These are phyloP conservation scores for Alligator sinensis DNA, from an alignment of 2,113 vertebrate species.

Conservation along the genomic window DNA sequence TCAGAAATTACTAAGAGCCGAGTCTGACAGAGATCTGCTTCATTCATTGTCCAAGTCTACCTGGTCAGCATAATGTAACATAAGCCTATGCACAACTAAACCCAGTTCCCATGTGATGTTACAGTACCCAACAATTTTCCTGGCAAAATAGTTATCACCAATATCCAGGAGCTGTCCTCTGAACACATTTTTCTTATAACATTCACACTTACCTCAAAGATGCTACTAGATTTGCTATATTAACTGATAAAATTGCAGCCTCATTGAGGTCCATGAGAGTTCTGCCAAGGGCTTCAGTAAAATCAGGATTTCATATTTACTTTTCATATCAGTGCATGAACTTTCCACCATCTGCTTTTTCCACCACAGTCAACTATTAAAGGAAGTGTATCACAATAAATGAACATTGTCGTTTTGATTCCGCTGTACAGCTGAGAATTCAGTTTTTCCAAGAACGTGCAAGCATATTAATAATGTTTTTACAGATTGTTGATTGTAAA, in stretches of 20 bases:
- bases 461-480: neutral
- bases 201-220: neutral
- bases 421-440: neutral
- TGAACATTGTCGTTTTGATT: neutral
- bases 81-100: no score
- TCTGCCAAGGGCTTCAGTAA: slow-evolving; percentile 4
- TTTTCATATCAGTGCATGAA: neutral
- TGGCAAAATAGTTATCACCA: neutral
- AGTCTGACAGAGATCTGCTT: no score
- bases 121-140: neutral
- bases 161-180: neutral
- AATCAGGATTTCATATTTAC: neutral
- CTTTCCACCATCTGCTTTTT: neutral
- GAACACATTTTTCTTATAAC: neutral
- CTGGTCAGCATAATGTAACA: no score
- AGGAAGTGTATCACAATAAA: neutral
- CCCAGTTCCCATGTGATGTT: no score
- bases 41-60: no score
- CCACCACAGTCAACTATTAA: neutral
- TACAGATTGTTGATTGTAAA: neutral
- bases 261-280: neutral
- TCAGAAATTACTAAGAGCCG: no score
- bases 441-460: neutral
- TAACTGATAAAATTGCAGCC: neutral
- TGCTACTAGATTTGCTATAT: neutral